Percentiles rank a stretch among this genome's conserved stretches.
These are phyloP conservation scores for Geophilus truncorum DNA, from an alignment of 2,888 invertebrate species.

Conservation along the genomic window DNA sequence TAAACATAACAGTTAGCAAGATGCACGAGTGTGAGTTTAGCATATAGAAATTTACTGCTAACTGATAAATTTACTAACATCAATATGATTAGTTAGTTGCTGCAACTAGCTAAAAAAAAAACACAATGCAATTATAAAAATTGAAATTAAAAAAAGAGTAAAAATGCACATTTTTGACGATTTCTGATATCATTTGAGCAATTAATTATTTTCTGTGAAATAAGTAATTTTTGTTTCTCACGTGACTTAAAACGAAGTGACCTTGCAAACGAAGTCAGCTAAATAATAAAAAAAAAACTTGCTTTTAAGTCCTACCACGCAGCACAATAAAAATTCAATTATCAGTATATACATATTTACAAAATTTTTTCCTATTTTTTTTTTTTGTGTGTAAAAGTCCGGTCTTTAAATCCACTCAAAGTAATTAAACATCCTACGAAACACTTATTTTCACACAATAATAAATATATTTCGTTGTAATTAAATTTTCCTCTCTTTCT, in stretches of 20 bases:
- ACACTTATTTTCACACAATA: neutral
- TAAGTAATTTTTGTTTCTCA: neutral
- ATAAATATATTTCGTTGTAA: neutral
- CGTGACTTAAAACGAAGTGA: neutral
- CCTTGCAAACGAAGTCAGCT: too few relatives aligned
- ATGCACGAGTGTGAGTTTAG: neutral
- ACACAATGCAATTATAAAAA: neutral
- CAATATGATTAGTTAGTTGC: neutral
- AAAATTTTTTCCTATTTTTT: neutral
- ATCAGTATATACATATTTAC: neutral
- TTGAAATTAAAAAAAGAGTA: neutral
- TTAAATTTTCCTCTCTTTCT: neutral
- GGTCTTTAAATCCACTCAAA: neutral
- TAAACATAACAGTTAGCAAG: neutral
- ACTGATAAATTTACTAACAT: neutral
- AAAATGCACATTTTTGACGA: neutral
- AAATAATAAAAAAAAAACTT: neutral
- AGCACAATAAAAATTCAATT: slow-evolving; percentile 7
- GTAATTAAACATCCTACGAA: neutral
- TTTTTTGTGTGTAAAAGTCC: neutral
- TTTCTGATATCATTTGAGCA: neutral
- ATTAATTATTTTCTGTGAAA: neutral
- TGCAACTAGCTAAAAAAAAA: neutral
- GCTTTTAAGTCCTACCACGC: neutral
- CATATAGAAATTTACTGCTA: neutral